These are phyloP conservation scores for Orius insidiosus DNA, from an alignment of 1,140 invertebrate genomes.

Conservation along the genomic window DNA sequence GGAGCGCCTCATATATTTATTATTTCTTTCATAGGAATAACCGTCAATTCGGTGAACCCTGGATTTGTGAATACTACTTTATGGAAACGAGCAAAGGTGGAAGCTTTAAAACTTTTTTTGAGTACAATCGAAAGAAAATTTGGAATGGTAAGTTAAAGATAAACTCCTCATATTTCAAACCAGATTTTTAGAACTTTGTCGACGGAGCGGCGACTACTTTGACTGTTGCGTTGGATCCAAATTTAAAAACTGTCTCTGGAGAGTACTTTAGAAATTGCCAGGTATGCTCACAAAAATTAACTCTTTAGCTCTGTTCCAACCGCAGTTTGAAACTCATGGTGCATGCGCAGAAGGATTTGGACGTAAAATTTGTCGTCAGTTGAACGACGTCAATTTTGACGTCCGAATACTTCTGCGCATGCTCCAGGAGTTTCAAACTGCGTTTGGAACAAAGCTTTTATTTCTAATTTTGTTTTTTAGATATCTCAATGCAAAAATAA, in stretches of 20 bases:
- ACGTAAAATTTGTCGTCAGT: no score
- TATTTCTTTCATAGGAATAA: conserved; percentile 9
- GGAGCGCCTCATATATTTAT: no score
- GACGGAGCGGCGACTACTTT: conserved; percentile 10
- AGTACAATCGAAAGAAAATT: background rate
- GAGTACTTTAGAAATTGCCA: conserved; percentile 12
- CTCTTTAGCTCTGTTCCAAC: no score
- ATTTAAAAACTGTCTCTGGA: conserved; percentile 1
- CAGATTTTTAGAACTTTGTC: background rate
- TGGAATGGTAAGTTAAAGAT: conserved; percentile 5
- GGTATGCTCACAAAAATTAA: conserved; percentile 1
- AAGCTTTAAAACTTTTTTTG: background rate
- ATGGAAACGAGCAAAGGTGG: background rate
- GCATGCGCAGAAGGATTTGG: no score
- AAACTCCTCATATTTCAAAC: background rate
- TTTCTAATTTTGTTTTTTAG: conserved; percentile 1
- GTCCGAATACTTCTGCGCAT: no score
- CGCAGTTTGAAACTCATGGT: no score
- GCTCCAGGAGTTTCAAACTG: no score
- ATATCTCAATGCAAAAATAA: conserved; percentile 3
- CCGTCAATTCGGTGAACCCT: conserved; percentile 10
- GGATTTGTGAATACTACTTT: conserved; percentile 4
- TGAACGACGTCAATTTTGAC: no score
- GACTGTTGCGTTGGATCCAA: conserved; percentile 2
- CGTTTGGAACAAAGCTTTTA: background rate